Percentiles rank a stretch among this genome's conserved stretches.
Conservation (phyloP, 1,140 invertebrate genomes). For the Homarus americanus region DNA sequence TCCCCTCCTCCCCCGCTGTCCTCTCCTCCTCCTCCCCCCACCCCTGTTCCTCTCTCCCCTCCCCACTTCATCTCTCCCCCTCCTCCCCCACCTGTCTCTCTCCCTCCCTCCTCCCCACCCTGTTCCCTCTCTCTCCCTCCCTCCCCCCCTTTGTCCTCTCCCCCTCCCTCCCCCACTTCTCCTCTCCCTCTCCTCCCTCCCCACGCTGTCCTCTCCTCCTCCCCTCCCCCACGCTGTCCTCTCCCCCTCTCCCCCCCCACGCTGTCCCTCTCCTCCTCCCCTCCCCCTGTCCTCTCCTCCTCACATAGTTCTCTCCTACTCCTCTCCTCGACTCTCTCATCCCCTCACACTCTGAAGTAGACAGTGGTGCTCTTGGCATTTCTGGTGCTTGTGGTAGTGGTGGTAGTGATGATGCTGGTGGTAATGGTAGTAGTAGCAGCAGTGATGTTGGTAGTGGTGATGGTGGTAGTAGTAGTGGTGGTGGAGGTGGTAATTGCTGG, state of each 20-base stretch:
- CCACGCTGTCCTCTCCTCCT: not conserved
- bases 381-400: not conserved
- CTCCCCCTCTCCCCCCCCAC: not conserved
- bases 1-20: no score
- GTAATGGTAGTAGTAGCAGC: not conserved
- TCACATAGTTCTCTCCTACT: not conserved
- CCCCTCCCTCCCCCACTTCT: no score
- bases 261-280: not conserved
- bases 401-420: not conserved
- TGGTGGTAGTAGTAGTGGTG: not conserved
- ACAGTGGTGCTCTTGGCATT: not conserved
- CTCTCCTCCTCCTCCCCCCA: no score
- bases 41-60: no score
- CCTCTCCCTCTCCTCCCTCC: not conserved
- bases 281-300: not conserved
- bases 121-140: not conserved
- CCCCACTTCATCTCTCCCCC: no score
- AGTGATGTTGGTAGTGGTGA: not conserved
- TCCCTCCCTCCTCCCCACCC: no score
- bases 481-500: not conserved
- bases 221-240: not conserved
- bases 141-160: not conserved
- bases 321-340: not conserved
- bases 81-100: no score
- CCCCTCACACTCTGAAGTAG: no score